Evolutionary conservation across 2,797 vertebrate species (phyloP), one percentile per base, ranked within the genome.

Genomic region (Arctocebus calabarensis): DNA sequence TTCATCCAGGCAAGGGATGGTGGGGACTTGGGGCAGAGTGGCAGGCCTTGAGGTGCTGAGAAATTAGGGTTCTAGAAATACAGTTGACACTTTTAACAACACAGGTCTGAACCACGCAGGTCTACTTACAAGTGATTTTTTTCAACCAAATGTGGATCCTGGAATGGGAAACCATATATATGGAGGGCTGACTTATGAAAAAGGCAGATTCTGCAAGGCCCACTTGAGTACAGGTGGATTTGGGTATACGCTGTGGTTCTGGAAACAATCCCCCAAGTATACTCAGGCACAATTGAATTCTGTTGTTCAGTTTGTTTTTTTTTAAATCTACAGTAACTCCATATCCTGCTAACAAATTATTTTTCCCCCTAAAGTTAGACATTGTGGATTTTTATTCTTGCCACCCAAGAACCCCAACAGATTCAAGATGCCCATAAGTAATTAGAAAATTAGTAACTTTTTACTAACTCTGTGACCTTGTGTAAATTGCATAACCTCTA

Each of bases 401-500:
- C 4, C 94, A 45, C 22, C 7, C 4, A 55, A 92, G 68, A 90
- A 94, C 13, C 7, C 43, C n/a, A 62, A 19, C 0, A 86, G 43
- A 77, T 92, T 92, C 71, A 88, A 40, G 40, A 57, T 73, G 43
- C 62, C 40, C 61, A 70, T 45, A 91, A 61, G 59, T 87, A 91
- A 93, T 84, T 91, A 88, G 71, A 91, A 88, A 94, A 94, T 61
- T 29, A 95, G 64, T 73, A 93, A 20, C 59, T 48, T 81, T 79
- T 93, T 43, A 23, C 59, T 37, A 88, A 91, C 57, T 93, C 61
- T 52, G n/a, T 83, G 88, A 95, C 70, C 23, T 91, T 94, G 48
- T 61, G 70, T 52, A 83, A 84, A 43, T 95, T 32, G 45, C 48
- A 61, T 92, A 85, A 79, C 45, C 34, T 85, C 34, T 84, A 27